Conservation (phyloP, 2,888 invertebrate species). For the Atherix ibis region DNA sequence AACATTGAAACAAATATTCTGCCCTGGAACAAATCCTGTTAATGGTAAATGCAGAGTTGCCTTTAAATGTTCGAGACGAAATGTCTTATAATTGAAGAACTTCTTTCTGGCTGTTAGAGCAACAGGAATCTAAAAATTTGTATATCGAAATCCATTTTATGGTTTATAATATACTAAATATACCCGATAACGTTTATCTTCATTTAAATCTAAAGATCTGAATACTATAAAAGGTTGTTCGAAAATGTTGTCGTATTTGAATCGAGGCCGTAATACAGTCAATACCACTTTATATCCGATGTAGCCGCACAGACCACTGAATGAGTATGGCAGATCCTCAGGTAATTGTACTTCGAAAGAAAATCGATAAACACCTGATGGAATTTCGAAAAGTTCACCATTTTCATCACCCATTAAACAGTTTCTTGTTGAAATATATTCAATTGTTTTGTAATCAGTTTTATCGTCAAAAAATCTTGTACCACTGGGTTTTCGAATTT, state of each 20-base stretch:
- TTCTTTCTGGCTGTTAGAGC: not conserved
- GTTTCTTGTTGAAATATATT: slow-evolving; percentile 28
- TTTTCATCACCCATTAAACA: slow-evolving; percentile 24
- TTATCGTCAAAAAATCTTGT: too few species aligned
- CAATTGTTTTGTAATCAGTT: too few species aligned
- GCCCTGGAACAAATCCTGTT: slow-evolving; percentile 62
- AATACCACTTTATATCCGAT: slow-evolving; percentile 67
- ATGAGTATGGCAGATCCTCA: slow-evolving; percentile 56
- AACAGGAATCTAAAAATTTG: not conserved
- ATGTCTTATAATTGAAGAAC: too few species aligned
- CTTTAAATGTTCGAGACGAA: too few species aligned
- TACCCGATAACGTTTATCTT: slow-evolving; percentile 51
- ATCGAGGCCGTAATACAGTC: slow-evolving; percentile 63
- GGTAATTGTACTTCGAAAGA: slow-evolving; percentile 55
- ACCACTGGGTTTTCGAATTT: too few species aligned
- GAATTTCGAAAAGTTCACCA: slow-evolving; percentile 46
- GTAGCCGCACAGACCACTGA: slow-evolving; percentile 58
- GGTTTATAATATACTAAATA: slow-evolving; percentile 16
- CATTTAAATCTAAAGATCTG: slow-evolving; percentile 65
- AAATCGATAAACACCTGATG: slow-evolving; percentile 52
- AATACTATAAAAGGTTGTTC: slow-evolving; percentile 68
- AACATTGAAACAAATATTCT: slow-evolving; percentile 49
- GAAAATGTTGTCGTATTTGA: slow-evolving; percentile 69
- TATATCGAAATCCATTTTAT: not conserved
- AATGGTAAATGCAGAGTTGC: too few species aligned